A percentile compares a stretch with the other conserved stretches of the same genome.
Evolutionary conservation across 2,113 vertebrate genomes (phyloP).

Genomic region (Silurus glanis): DNA sequence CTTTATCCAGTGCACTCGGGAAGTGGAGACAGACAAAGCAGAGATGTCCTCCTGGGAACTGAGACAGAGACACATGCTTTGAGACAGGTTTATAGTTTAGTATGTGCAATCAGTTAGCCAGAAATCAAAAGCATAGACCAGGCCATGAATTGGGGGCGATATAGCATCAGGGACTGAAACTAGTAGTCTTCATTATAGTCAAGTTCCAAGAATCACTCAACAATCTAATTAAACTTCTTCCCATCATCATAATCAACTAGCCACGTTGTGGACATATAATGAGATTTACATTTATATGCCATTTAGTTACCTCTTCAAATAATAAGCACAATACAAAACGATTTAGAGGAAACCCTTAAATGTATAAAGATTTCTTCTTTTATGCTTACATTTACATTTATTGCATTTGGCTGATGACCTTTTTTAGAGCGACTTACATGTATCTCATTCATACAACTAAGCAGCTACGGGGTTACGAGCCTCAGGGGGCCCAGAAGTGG

Average conservation of each 20-base stretch:
- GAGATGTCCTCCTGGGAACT: constrained; percentile 74
- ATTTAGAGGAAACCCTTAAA: neutral
- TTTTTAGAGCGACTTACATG: too few relatives aligned
- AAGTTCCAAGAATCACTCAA: neutral
- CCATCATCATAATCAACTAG: neutral
- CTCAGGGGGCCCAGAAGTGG: too few relatives aligned
- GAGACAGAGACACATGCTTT: neutral
- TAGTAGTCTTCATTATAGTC: neutral
- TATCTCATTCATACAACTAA: too few relatives aligned
- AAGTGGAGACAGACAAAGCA: constrained; percentile 78
- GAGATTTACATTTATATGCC: neutral
- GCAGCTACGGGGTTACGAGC: too few relatives aligned
- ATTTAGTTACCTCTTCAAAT: neutral
- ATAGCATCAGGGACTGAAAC: neutral
- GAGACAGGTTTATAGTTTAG: neutral
- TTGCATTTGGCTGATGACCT: too few relatives aligned
- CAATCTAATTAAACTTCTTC: neutral
- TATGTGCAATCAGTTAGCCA: neutral
- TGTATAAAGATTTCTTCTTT: too few relatives aligned
- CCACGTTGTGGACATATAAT: neutral
- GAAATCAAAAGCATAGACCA: neutral
- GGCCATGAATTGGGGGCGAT: neutral
- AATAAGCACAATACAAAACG: neutral
- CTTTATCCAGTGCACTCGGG: constrained; percentile 88
- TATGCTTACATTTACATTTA: too few relatives aligned